phyloP scores from a whole-genome alignment of 2,113 vertebrate genomes.

The Paradisaea rubra region DNA sequence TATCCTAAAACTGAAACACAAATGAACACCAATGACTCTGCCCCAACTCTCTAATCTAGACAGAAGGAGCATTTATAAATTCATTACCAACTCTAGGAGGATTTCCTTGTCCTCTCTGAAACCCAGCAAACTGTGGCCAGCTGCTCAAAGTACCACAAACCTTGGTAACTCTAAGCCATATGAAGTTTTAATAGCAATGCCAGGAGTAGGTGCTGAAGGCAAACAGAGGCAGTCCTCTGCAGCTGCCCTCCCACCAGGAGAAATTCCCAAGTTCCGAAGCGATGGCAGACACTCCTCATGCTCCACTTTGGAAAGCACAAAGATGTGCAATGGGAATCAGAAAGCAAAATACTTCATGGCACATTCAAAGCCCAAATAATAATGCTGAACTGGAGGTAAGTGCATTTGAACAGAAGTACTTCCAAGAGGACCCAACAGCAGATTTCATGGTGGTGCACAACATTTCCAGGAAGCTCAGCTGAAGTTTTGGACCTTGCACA shows the following conservation, averaged over 20 bases:
- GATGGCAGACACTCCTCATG: background rate
- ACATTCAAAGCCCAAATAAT: background rate
- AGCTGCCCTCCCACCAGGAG: background rate
- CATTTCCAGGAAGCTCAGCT: background rate
- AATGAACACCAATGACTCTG: background rate
- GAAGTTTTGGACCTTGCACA: background rate
- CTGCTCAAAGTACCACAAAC: background rate
- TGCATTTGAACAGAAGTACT: background rate
- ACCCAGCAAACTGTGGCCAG: background rate
- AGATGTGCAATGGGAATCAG: background rate
- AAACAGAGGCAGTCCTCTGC: background rate
- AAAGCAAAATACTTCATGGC: background rate
- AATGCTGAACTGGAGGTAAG: background rate
- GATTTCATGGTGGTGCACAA: background rate
- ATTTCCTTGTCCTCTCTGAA: background rate
- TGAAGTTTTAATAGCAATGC: background rate
- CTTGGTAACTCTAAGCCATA: background rate
- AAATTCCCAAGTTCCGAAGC: rapidly evolving
- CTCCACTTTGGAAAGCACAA: background rate
- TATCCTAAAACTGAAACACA: background rate
- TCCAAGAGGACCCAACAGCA: background rate
- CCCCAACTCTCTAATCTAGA: rapidly evolving
- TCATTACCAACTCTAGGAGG: background rate
- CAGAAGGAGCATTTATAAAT: background rate
- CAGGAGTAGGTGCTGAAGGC: background rate